Evolutionary conservation across 2,113 vertebrate genomes (phyloP).

Genomic region (Marcusenius ussheri): DNA sequence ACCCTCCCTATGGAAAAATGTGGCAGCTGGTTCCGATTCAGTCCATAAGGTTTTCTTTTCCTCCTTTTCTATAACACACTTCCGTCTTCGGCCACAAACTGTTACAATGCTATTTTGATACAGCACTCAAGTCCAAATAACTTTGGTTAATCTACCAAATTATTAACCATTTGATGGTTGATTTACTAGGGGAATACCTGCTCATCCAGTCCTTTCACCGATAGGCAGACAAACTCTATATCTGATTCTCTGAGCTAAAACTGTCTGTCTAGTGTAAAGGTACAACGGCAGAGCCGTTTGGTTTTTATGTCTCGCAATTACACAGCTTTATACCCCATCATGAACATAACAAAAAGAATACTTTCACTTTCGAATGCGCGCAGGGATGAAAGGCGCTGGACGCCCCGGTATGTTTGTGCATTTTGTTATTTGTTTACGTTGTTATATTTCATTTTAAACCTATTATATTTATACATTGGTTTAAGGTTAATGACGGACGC

Average conservation of each 20-base stretch:
- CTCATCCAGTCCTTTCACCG: neutral
- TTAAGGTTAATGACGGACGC: neutral
- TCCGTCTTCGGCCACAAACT: neutral
- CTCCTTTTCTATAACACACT: neutral
- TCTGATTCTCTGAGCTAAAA: neutral
- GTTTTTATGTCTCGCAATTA: neutral
- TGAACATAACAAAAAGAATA: neutral
- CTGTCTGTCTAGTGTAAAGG: neutral
- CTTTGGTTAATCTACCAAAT: neutral
- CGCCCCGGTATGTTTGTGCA: neutral
- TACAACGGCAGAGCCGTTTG: neutral
- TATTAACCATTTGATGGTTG: neutral
- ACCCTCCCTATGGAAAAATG: neutral
- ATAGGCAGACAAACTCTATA: neutral
- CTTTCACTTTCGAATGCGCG: neutral
- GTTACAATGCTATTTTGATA: neutral
- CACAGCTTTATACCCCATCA: neutral
- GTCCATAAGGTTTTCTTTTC: neutral
- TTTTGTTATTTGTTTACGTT: neutral
- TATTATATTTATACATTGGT: neutral
- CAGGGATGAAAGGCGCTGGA: neutral
- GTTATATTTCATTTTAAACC: neutral
- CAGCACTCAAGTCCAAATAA: neutral
- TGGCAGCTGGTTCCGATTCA: neutral
- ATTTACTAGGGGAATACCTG: neutral